Evolutionary conservation across 2,888 invertebrate genomes (phyloP).

Genomic region (Xestobium rufovillosum): DNA sequence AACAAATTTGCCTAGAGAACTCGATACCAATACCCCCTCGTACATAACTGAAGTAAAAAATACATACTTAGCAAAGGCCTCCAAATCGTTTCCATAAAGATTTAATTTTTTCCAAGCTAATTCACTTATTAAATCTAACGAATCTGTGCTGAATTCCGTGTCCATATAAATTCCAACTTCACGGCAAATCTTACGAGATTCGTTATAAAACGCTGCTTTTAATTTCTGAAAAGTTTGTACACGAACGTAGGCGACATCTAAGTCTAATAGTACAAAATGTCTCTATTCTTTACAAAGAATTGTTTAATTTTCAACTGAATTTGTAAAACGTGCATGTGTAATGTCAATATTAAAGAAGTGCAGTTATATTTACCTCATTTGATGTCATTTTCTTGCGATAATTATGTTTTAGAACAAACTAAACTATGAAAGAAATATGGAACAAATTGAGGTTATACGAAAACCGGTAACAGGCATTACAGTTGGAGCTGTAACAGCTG

Average conservation of each 20-base stretch:
- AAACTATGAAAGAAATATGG: too few relatives aligned
- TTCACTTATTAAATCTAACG: constrained; percentile 54
- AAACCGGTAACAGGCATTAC: too few relatives aligned
- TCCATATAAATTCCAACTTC: constrained; percentile 49
- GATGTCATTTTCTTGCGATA: too few relatives aligned
- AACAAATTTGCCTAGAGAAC: constrained; percentile 8
- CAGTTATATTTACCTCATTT: constrained; percentile 3
- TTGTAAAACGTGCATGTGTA: too few relatives aligned
- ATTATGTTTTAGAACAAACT: too few relatives aligned
- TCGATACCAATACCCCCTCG: constrained; percentile 3
- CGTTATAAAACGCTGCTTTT: constrained; percentile 50
- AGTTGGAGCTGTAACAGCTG: too few relatives aligned
- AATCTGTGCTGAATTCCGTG: constrained; percentile 47
- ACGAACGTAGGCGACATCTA: too few relatives aligned
- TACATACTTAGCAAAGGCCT: constrained; percentile 58
- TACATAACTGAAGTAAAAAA: constrained; percentile 4
- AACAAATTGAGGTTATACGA: too few relatives aligned
- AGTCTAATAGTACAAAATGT: too few relatives aligned
- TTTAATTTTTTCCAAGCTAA: constrained; percentile 51
- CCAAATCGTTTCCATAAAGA: constrained; percentile 52
- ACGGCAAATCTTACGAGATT: constrained; percentile 48
- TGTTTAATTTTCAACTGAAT: too few relatives aligned
- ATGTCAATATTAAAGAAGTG: too few relatives aligned
- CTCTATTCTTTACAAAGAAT: too few relatives aligned
- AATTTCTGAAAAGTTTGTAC: constrained; percentile 53